These are phyloP conservation scores for Phalloptychus januarius DNA, from an alignment of 2,797 vertebrate genomes.

Conservation along the genomic window DNA sequence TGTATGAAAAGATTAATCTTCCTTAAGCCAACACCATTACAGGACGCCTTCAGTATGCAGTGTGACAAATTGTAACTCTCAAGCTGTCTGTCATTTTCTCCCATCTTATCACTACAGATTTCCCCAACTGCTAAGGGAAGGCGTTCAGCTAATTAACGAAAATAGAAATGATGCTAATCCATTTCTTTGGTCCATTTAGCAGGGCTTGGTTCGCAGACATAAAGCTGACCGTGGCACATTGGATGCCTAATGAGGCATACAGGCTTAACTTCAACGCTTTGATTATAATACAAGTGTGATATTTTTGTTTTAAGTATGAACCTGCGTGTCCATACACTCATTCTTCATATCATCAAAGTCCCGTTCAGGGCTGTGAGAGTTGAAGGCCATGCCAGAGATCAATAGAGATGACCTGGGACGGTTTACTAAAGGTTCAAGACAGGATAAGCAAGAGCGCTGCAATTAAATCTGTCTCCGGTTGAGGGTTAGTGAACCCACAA, in stretches of 20 bases:
- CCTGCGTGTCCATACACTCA: not conserved
- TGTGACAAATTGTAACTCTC: slow-evolving; percentile 39
- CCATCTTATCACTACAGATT: slow-evolving; percentile 29
- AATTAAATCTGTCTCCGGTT: not conserved
- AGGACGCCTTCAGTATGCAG: slow-evolving; percentile 12
- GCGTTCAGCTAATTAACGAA: slow-evolving; percentile 25
- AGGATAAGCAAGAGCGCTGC: not conserved
- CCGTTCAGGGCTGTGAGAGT: not conserved
- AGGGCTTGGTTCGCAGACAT: slow-evolving; percentile 20
- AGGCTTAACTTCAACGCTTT: slow-evolving; percentile 13
- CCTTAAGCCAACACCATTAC: not conserved
- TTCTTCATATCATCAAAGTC: not conserved
- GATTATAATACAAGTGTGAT: not conserved
- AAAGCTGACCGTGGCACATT: slow-evolving; percentile 23
- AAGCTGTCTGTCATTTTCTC: slow-evolving; percentile 27
- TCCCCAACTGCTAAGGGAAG: slow-evolving; percentile 25
- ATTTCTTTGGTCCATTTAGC: slow-evolving; percentile 22
- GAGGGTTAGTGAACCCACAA: not conserved
- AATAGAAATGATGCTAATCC: slow-evolving; percentile 37
- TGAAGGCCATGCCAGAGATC: not conserved
- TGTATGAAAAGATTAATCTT: not conserved
- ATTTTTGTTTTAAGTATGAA: not conserved
- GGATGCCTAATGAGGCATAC: slow-evolving; percentile 29
- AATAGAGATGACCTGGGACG: not conserved
- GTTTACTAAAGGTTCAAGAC: not conserved